Percentiles rank a stretch among this genome's conserved stretches.
Evolutionary conservation across 2,797 vertebrate genomes (phyloP).

Genomic region (Premnoplex brunnescens): DNA sequence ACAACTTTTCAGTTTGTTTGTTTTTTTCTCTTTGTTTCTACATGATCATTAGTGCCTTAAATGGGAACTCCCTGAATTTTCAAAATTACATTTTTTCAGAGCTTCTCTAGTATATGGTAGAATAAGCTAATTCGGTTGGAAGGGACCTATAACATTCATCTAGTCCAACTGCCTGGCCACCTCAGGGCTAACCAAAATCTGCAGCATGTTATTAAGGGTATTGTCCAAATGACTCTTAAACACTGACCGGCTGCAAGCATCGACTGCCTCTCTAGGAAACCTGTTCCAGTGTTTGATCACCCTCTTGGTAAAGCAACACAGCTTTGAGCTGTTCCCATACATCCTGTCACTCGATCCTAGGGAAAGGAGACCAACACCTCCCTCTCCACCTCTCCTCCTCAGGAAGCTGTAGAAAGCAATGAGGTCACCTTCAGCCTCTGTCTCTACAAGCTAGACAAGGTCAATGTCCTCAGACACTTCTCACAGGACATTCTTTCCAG

Average conservation of each 20-base stretch:
- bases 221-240: neutral
- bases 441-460: neutral
- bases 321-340: neutral
- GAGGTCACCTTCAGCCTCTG: accelerated
- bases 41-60: neutral
- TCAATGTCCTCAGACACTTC: accelerated
- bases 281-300: neutral
- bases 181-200: neutral
- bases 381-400: neutral
- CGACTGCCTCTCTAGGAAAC: neutral
- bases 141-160: neutral
- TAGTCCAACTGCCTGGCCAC: neutral
- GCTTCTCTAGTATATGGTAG: neutral
- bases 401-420: neutral
- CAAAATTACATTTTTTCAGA: neutral
- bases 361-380: neutral
- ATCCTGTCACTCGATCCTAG: accelerated
- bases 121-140: neutral
- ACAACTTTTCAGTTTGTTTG: neutral
- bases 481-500: accelerated
- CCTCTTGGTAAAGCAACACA: neutral
- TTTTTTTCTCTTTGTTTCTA: neutral
- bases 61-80: neutral
- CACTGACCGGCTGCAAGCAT: neutral
- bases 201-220: neutral